Evolutionary conservation across 2,113 vertebrate genomes (phyloP), one percentile per base, ranked within the genome.

Genomic region (Colius striatus): DNA sequence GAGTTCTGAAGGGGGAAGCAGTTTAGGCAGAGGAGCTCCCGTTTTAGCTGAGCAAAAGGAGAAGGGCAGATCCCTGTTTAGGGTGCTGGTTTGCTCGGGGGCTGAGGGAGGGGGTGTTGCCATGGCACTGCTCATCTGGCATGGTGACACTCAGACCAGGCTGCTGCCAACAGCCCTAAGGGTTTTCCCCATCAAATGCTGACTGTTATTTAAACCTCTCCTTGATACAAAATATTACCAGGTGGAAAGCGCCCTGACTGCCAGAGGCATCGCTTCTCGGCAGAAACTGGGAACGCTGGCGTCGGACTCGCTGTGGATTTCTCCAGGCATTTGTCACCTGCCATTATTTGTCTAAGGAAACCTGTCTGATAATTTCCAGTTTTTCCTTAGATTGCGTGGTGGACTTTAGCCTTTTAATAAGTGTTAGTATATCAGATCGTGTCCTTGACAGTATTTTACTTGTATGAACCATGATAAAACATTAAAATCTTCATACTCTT

Each of bases 371-470:
- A 95, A 90, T 98, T 97, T 96, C 96, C 76, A 96, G 96, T 97
- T 93, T 98, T 98, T 98, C 96, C 97, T 98, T 98, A 98, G 98
- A 98, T 97, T 97, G 98, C 72, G 97, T 98, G 98, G 95, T 98
- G 98, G 95, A 98, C 95, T 96, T 98, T 98, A 98, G 96, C 96
- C 97, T 98, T 97, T 98, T 98, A 97, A 97, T 98, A 98, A 98
- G 97, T 98, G 97, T 98, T 98, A 98, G 97, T 98, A 97, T 98
- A 97, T 98, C 98, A 97, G 95, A 98, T 96, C 91, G 97, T 98
- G 97, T 98, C 97, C 97, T 98, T 98, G 97, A 97, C 97, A 96
- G 95, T 98, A 98, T 98, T 98, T 98, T 97, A 97, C 95, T 97
- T 97, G 97, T 98, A 97, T 97, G 97, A 98, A 97, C 97, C 97